Evolutionary conservation across 2,888 invertebrate species (phyloP).

Genomic region (Vannuccia rotundouncinata): DNA sequence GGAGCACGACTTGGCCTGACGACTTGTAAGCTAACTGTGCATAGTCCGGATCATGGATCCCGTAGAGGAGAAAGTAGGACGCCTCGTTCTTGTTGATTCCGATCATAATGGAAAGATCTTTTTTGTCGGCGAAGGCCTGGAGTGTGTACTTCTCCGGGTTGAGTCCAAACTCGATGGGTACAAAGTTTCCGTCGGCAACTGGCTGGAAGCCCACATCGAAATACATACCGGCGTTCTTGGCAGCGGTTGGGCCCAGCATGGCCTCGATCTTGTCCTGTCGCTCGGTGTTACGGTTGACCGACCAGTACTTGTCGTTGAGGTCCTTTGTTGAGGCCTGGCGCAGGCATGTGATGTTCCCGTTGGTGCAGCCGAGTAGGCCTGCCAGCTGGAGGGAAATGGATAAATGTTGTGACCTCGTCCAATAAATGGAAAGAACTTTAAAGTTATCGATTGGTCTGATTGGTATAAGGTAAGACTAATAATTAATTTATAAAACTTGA

Average conservation of each 20-base stretch:
- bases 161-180: constrained; percentile 56
- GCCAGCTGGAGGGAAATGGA: neutral
- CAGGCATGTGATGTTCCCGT: neutral
- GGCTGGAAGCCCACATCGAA: constrained; percentile 58
- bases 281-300: neutral
- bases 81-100: constrained; percentile 94
- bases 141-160: neutral
- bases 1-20: neutral
- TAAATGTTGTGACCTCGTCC: no score
- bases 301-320: neutral
- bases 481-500: no score
- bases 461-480: no score
- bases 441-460: no score
- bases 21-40: neutral
- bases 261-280: neutral
- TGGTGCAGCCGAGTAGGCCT: neutral
- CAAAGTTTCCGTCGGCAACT: constrained; percentile 79
- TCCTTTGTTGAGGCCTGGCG: neutral
- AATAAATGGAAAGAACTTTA: no score
- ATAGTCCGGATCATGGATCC: constrained; percentile 60
- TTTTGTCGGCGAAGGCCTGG: neutral
- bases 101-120: constrained; percentile 60
- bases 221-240: neutral
- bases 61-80: constrained; percentile 83
- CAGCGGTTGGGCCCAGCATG: neutral